Evolutionary conservation across 2,113 vertebrate species (phyloP), one percentile per base, ranked within the genome.

Genomic region (Pluvialis apricaria): DNA sequence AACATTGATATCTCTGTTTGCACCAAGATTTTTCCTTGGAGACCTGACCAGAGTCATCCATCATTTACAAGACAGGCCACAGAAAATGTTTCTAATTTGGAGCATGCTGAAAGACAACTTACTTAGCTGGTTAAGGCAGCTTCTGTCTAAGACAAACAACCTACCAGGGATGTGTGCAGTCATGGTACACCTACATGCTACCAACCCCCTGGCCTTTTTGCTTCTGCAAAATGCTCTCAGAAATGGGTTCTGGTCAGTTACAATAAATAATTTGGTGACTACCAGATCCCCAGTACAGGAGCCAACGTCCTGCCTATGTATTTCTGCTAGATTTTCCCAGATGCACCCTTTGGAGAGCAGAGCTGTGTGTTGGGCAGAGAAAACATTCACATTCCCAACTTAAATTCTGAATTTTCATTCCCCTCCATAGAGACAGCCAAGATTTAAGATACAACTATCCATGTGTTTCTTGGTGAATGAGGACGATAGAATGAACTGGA

Each of bases 341-440:
- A 13, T 21, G 5, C 4, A 84, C 4, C 5, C 11, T 25, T 40
- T 57, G 44, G 45, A 70, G 3, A 36, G 4, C 18, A 79, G 38
- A 68, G 3, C 5, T 78, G 2, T 45, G 0, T 4, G 10, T 5
- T 68, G 9, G 13, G 8, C 5, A 60, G n/a, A 64, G 13, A 75
- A 86, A 77, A 51, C 2, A 44, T 38, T 68, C 25, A 5, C 2
- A 22, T 54, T 77, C 34, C 36, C 42, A 42, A 4, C 3, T 49
- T 51, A 55, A 80, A 9, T 5, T 62, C 20, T 1, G 3, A 44
- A 58, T 1, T 73, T 82, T 47, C 38, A n/a, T 13, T 87, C 72
- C 13, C 25, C 15, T 78, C 57, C 14, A 21, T 5, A 22, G 11
- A n/a, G 77, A 24, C 9, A 73, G 4, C 4, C 28, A 70, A 54